These are phyloP conservation scores for Diachasmimorpha longicaudata DNA, from an alignment of 1,140 invertebrate genomes.

Conservation along the genomic window DNA sequence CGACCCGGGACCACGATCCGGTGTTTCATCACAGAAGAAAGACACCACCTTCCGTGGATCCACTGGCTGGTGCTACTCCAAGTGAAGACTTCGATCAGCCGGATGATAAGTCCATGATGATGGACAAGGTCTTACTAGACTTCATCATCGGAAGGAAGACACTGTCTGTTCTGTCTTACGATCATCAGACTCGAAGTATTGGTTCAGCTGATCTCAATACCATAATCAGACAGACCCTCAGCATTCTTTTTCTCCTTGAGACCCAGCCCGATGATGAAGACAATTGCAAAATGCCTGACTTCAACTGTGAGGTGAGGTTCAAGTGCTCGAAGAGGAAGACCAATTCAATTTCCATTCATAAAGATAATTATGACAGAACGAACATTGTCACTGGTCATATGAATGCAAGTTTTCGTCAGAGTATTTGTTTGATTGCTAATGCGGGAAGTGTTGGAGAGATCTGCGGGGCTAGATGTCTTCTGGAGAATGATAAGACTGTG, in stretches of 20 bases:
- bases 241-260: conserved; percentile 27
- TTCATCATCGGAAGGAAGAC: background rate
- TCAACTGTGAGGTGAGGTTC: conserved; percentile 20
- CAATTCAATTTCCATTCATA: background rate
- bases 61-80: background rate
- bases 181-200: conserved; percentile 25
- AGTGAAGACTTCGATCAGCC: background rate
- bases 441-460: background rate
- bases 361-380: background rate
- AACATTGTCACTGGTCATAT: conserved; percentile 8
- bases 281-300: conserved; percentile 20
- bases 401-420: background rate
- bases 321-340: background rate
- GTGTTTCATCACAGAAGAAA: background rate
- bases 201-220: conserved; percentile 10
- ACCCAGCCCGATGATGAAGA: conserved; percentile 22
- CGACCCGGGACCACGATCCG: background rate
- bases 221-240: conserved; percentile 3
- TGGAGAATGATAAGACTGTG: conserved; percentile 3
- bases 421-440: background rate
- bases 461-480: conserved; percentile 4
- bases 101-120: background rate
- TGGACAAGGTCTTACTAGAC: background rate
- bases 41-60: background rate
- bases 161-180: conserved; percentile 8